Base-by-base conservation (phyloP, 2,113 vertebrate genomes). In the Hippocampus mohnikei region DNA sequence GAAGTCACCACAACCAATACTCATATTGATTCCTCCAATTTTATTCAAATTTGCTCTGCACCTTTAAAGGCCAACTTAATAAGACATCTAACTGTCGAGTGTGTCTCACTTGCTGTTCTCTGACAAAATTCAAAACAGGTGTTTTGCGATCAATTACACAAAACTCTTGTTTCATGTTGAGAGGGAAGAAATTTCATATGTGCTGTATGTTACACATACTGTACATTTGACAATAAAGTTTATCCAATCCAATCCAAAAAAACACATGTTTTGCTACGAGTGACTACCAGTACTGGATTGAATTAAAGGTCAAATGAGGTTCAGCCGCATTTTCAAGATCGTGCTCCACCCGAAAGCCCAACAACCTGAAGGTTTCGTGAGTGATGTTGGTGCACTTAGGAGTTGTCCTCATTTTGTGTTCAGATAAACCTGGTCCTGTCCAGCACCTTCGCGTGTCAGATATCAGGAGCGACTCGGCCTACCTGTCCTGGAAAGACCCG, bases 401-500 rank as follows among this genome's bases (percentile, higher is more conserved):
- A 59, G 25, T 41, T 66, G 56, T 5, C 9, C 1, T 70, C 3
- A 11, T 48, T 6, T 77, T 74, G 67, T 46, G 18, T 62, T 46
- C 84, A 99, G 97, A 99, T 88, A 98, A 98, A 86, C 97, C 97
- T 80, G 96, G 95, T 71, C 96, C 97, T 70, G 93, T 98, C 65
- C 95, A 96, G 91, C 92, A 98, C 88, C 91, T 99, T 8, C 88
- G 94, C 23, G 75, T 98, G 75, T 95, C 95, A 85, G 97, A 99
- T 78, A 87, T 99, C 76, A 94, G 96, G 88, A 94, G 92, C 0
- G 97, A 99, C 89, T 99, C 97, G 33, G 98, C 95, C 66, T 97
- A 98, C 77, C 90, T 99, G 66, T 97, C 96, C 53, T 99, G 97
- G 97, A 98, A 96, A 79, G 97, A 98, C 80, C 97, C 97, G 25